A percentile compares a stretch with the other conserved stretches of the same genome.
Evolutionary conservation across 2,888 invertebrate species (phyloP).

Genomic region (Galerucella calmariensis): DNA sequence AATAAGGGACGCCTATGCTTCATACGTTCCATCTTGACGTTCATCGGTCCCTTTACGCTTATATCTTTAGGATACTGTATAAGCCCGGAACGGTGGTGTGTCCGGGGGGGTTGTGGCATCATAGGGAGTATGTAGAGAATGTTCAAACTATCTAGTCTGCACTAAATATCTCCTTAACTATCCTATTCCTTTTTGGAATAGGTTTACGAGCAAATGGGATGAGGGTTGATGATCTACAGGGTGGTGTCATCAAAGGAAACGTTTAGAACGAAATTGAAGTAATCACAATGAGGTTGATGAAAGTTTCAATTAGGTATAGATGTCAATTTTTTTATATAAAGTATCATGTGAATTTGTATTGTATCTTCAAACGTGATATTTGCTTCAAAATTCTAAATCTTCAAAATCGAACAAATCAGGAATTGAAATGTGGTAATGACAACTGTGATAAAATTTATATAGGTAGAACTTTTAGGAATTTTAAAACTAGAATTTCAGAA

Average conservation of each 20-base stretch:
- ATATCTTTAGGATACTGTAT: conserved; percentile 62
- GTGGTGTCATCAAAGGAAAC: neutral
- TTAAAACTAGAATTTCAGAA: too few species aligned
- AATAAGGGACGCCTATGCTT: conserved; percentile 9
- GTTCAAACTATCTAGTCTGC: conserved; percentile 49
- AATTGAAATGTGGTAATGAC: too few species aligned
- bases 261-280: too few species aligned
- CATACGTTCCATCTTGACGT: conserved; percentile 24
- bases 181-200: conserved; percentile 47
- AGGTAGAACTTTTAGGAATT: too few species aligned
- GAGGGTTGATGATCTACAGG: conserved; percentile 17
- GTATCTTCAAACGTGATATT: too few species aligned
- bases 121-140: conserved; percentile 44
- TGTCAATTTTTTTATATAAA: conserved; percentile 12
- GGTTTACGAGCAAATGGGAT: conserved; percentile 31
- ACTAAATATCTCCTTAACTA: conserved; percentile 49
- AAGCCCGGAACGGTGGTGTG: conserved; percentile 50
- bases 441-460: too few species aligned
- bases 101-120: conserved; percentile 45
- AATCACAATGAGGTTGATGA: too few species aligned
- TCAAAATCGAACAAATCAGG: too few species aligned
- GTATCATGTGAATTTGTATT: too few species aligned
- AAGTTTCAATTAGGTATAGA: conserved; percentile 4
- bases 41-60: conserved; percentile 56
- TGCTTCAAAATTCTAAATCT: too few species aligned